These are phyloP conservation scores for Zaprionus davidi DNA, from an alignment of 1,140 invertebrate species.

Conservation along the genomic window DNA sequence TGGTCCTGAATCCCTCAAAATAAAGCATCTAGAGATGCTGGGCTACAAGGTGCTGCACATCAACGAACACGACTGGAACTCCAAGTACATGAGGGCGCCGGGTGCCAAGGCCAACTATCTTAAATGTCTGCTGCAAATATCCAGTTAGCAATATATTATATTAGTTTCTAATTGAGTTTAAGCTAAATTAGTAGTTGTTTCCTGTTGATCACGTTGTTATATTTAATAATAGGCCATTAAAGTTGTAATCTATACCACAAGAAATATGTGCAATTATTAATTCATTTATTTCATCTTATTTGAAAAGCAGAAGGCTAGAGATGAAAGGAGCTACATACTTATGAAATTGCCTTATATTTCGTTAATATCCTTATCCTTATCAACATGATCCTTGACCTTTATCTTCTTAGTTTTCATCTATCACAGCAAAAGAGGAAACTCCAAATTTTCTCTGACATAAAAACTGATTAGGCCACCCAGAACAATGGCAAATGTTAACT, in stretches of 20 bases:
- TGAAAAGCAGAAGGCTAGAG: too few relatives aligned
- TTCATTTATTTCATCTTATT: too few relatives aligned
- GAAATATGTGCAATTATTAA: background rate
- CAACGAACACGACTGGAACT: slow-evolving; percentile 86
- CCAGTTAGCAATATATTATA: slow-evolving; percentile 13
- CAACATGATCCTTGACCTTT: too few relatives aligned
- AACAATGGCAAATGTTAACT: too few relatives aligned
- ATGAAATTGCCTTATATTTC: too few relatives aligned
- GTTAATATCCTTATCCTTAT: too few relatives aligned
- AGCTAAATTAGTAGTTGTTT: slow-evolving; percentile 9
- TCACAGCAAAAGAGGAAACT: too few relatives aligned
- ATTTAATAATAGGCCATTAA: background rate
- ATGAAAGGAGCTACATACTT: too few relatives aligned
- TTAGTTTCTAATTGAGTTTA: slow-evolving; percentile 1
- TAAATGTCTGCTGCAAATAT: slow-evolving; percentile 77
- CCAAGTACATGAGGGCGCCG: slow-evolving; percentile 83
- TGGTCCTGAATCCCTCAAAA: slow-evolving; percentile 84
- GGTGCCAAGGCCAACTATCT: slow-evolving; percentile 84
- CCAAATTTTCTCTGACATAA: too few relatives aligned
- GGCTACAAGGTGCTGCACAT: slow-evolving; percentile 86
- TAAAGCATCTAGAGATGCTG: slow-evolving; percentile 87
- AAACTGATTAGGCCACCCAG: too few relatives aligned
- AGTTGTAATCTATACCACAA: slow-evolving; percentile 1
- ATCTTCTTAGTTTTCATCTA: too few relatives aligned
- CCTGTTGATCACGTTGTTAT: slow-evolving; percentile 15